Base-by-base conservation (phyloP, 2,888 invertebrate genomes). In the Neoitamus cyanurus region DNA sequence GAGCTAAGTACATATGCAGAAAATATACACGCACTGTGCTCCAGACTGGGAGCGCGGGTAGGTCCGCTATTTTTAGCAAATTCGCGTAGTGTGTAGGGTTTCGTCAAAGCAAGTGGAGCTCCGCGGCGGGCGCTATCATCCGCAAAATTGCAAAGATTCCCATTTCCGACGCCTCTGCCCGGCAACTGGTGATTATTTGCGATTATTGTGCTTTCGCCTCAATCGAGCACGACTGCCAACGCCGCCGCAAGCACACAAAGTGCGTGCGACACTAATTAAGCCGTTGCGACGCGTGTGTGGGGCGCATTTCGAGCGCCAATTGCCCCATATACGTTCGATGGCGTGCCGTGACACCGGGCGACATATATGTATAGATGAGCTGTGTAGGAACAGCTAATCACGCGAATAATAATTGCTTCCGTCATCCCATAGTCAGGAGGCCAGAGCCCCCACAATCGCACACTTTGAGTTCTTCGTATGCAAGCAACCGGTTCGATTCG, bases 161-260 rank as follows among this genome's bases (percentile, higher is more conserved):
- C 28, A 37, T 36, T 82, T 82, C 82, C 69, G 82, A 82, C 82
- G 82, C 82, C 82, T 82, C 78, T 58, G 48, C 58, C 31, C 30
- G 20, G 36, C 36, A 25, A 25, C 20, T 42, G 3, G 75, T 25
- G 75, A 75, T 42, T 75, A 42, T 58, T 58, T 15, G 48, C 46
- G 78, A 80, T 80, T 80, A 80, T 77, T 42, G 25, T 20, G 46
- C 30, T 42, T 42, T 42, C 46, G 78, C 31, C 28, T 78, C 9
- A 48, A 30, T 36, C 28, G 42, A n/a, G 20, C n/a, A 15, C 25
- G 58, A 25, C 25, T 42, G 7, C 36, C 36, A 6, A 11, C 25
- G 11, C 1, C 20, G 48, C 20, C 7, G 20, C 7, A 13, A 9
- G n/a, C 58, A 31, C 31, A 58, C 31, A 80, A 80, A 80, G 25